Base-by-base conservation (phyloP, 2,797 vertebrate genomes). In the Bradypodion pumilum region DNA sequence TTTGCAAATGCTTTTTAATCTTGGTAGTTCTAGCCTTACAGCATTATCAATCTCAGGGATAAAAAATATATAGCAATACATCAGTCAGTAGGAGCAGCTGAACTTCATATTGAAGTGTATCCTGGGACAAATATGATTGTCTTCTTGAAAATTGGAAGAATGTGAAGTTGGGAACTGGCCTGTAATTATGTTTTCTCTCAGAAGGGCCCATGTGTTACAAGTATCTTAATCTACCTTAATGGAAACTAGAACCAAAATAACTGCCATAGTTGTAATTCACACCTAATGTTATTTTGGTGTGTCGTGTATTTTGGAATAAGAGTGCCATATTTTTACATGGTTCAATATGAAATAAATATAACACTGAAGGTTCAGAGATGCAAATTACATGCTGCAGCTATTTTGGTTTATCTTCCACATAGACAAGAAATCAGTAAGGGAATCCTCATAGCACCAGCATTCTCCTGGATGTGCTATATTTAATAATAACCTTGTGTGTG, bases 381-480 rank as follows among this genome's bases (percentile, higher is more conserved):
- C 32, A 44, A 77, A 81, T 85, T 77, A 52, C 56, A 77, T 49
- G 65, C 66, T 77, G 65, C 7, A 70, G 63, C 79, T 76, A 85
- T 81, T 76, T 81, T 65, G 8, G 63, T 76, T 81, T 77, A 85
- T 80, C 65, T 85, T 85, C 44, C 10, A 7, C 32, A 2, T 49
- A 70, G 84, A 63, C 73, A 85, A 70, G 78, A 25, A 70, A 74
- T 81, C 73, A 85, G 78, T 85, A 76, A 81, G 73, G 63, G 73
- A 85, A 69, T 77, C 73, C 63, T 81, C 70, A 56, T 42, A 60
- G 59, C 73, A 74, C 42, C 27, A 72, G 42, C 84, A 63, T 85
- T 85, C 56, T 76, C 69, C n/a, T 77, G 79, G 85, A 86, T 77
- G 78, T 44, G n/a, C 63, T 88, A 92, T 81, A 85, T 85, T 85